Percentiles rank a stretch among this genome's conserved stretches.
Evolutionary conservation across 1,140 invertebrate genomes (phyloP).

Genomic region (Zaprionus nigranus): DNA sequence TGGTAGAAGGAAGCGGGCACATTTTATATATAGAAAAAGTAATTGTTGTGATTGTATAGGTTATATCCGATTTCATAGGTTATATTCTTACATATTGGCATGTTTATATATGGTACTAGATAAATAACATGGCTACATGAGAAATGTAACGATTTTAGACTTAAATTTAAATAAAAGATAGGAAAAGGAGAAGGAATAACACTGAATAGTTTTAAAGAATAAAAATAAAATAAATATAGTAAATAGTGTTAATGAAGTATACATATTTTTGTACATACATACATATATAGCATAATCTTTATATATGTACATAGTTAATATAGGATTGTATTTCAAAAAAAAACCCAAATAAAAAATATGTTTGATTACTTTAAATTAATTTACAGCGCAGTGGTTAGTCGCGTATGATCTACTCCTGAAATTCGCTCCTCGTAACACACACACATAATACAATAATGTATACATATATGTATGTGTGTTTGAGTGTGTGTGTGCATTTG

Average conservation of each 20-base stretch:
- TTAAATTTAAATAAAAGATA: background rate
- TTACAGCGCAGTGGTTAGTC: background rate
- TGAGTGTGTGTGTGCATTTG: conserved; percentile 4
- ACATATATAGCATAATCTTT: too few species aligned
- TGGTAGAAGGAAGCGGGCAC: background rate
- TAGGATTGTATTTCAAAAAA: too few species aligned
- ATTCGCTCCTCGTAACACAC: too few species aligned
- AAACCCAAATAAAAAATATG: too few species aligned
- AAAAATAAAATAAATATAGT: background rate
- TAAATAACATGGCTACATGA: background rate
- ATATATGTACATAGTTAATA: too few species aligned
- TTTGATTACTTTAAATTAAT: too few species aligned
- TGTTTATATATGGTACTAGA: background rate
- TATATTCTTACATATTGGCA: background rate
- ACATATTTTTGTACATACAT: too few species aligned
- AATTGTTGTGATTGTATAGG: conserved; percentile 32
- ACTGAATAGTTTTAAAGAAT: too few species aligned
- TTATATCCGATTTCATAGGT: conserved; percentile 9
- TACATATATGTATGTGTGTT: background rate
- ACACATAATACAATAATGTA: background rate
- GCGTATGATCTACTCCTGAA: background rate
- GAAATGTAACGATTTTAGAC: background rate
- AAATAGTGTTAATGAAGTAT: too few species aligned
- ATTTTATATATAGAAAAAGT: conserved; percentile 35
- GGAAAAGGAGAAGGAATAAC: too few species aligned